A percentile compares a stretch with the other conserved stretches of the same genome.
Conservation (phyloP, 1,140 invertebrate species). For the Neuroterus valhalla region DNA sequence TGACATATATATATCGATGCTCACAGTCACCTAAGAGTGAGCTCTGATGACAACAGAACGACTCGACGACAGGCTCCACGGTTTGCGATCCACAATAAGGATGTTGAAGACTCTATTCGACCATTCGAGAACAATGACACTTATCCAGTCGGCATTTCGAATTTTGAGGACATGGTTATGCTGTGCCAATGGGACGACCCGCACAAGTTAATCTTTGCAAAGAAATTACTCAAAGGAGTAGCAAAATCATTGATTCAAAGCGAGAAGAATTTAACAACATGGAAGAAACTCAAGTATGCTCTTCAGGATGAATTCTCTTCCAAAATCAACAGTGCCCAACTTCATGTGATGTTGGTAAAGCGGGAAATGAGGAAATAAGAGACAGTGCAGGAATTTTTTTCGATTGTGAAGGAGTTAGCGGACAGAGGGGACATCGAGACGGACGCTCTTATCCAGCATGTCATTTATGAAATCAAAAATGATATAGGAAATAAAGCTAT, state of each 20-base stretch:
- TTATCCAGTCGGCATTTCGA: slow-evolving; percentile 43
- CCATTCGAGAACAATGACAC: slow-evolving; percentile 40
- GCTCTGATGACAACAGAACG: background rate
- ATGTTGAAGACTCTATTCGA: slow-evolving; percentile 49
- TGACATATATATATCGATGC: no score
- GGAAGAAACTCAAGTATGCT: slow-evolving; percentile 37
- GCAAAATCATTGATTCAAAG: slow-evolving; percentile 48
- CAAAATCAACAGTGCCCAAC: slow-evolving; percentile 46
- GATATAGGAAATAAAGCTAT: slow-evolving; percentile 44
- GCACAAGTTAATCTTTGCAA: slow-evolving; percentile 46
- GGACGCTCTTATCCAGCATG: slow-evolving; percentile 51
- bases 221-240: slow-evolving; percentile 46
- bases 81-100: slow-evolving; percentile 36
- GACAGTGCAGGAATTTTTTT: slow-evolving; percentile 51
- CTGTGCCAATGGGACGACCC: slow-evolving; percentile 40
- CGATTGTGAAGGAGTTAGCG: slow-evolving; percentile 53
- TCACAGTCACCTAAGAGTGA: background rate
- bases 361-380: slow-evolving; percentile 44
- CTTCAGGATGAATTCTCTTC: slow-evolving; percentile 42
- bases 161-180: slow-evolving; percentile 45
- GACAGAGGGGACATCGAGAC: slow-evolving; percentile 39
- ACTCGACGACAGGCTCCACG: background rate
- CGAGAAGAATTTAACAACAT: slow-evolving; percentile 40
- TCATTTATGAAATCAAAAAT: slow-evolving; percentile 55
- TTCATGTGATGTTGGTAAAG: slow-evolving; percentile 43